Percentiles rank a stretch among this genome's conserved stretches.
Conservation (phyloP, 2,113 vertebrate genomes). For the Barbus barbus region DNA sequence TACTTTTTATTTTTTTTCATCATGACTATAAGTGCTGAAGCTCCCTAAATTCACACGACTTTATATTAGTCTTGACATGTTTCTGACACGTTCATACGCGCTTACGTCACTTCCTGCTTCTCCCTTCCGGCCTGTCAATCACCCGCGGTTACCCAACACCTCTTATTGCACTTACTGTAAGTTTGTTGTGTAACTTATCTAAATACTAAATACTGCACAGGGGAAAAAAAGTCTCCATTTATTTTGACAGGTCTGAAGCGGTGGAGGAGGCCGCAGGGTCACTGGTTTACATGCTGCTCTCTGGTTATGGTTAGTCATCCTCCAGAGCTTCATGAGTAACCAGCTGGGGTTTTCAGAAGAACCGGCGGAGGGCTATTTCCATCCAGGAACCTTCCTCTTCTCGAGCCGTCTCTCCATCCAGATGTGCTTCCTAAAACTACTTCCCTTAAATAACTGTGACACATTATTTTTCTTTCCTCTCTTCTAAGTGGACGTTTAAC, state of each 20-base stretch:
- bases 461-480: neutral
- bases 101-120: constrained; percentile 44
- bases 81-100: too few relatives aligned
- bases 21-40: neutral
- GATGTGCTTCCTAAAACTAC: constrained; percentile 75
- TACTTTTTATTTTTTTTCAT: neutral
- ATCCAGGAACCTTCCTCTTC: constrained; percentile 64
- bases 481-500: neutral
- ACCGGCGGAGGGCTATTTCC: constrained; percentile 71
- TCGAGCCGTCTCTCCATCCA: constrained; percentile 66
- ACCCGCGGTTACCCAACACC: neutral
- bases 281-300: constrained; percentile 37
- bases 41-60: too few relatives aligned
- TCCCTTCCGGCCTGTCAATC: constrained; percentile 53
- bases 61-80: too few relatives aligned
- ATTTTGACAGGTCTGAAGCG: neutral
- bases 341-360: constrained; percentile 52
- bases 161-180: constrained; percentile 46
- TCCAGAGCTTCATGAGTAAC: constrained; percentile 66
- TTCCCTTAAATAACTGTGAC: constrained; percentile 54
- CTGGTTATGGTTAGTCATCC: constrained; percentile 50
- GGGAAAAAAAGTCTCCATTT: constrained; percentile 50
- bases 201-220: neutral
- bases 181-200: neutral
- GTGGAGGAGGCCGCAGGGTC: constrained; percentile 51